A percentile compares a stretch with the other conserved stretches of the same genome.
phyloP scores from a whole-genome alignment of 2,113 vertebrate genomes.

The Axis porcinus region DNA sequence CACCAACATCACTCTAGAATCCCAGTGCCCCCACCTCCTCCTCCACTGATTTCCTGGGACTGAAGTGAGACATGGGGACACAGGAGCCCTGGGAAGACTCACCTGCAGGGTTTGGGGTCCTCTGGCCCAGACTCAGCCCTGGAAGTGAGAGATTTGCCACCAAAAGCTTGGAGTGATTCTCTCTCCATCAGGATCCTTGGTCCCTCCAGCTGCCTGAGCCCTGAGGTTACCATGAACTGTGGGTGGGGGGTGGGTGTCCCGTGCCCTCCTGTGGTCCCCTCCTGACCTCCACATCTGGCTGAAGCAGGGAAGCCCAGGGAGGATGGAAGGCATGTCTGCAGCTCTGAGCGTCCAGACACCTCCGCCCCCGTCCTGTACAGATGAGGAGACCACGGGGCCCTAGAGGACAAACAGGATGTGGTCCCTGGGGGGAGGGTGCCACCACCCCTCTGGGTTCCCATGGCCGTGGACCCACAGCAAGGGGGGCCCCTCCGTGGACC shows the following conservation, averaged over 20 bases:
- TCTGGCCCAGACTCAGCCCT: background rate
- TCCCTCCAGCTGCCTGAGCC: background rate
- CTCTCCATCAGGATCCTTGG: background rate
- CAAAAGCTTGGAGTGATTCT: background rate
- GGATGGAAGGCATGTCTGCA: too few species aligned
- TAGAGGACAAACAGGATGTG: too few species aligned
- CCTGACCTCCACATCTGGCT: too few species aligned
- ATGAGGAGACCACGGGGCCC: too few species aligned
- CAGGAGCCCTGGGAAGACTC: too few species aligned
- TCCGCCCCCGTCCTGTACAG: too few species aligned
- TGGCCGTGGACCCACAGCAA: background rate
- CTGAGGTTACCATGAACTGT: background rate
- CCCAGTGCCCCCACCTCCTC: background rate
- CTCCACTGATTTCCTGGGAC: background rate
- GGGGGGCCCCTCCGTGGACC: background rate
- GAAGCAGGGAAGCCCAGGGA: too few species aligned
- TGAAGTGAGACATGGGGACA: too few species aligned
- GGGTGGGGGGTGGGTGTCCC: too few species aligned
- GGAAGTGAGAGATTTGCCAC: background rate
- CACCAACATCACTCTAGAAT: background rate
- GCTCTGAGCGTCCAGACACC: too few species aligned
- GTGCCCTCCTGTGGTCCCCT: too few species aligned
- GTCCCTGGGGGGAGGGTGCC: fast-evolving
- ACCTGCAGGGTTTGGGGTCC: background rate
- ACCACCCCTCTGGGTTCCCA: too few species aligned